Base-by-base conservation (phyloP, 2,113 vertebrate species). In the Tragelaphus scriptus region DNA sequence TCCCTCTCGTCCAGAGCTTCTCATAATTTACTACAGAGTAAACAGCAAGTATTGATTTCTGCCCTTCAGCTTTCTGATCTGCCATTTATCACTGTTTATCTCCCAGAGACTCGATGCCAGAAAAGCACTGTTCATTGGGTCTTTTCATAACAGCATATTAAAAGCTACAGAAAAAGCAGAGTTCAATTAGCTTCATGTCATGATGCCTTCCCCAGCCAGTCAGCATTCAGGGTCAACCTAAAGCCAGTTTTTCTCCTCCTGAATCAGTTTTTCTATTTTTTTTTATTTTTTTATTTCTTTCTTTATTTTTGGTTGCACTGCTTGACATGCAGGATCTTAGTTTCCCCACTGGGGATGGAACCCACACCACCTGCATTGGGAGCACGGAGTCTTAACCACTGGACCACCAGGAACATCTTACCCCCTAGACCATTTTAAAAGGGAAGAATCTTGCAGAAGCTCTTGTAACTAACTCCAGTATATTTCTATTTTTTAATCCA, bases 21-120 rank as follows among this genome's bases (percentile, higher is more conserved):
- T 94, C 85, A 23, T 95, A 82, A 96, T 82, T 96, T 77, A 95
- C 82, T 84, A 16, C 75, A 56, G 58, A 79, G 58, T 25, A 82
- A 82, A 58, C 65, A 77, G 58, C 58, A 53, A 77, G 65, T 75
- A 96, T 95, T 79, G 96, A 97, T 97, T 95, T 91, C 95, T 80
- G 85, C 59, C 95, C 77, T 82, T 93, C 85, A 36, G 49, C 95
- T 40, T 90, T 85, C 88, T 30, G n/a, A 81, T 80, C 28, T 6
- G 77, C 95, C 94, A 94, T 97, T 97, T 61, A 61, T 95, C 97
- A 91, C 19, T 6, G 44, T 47, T 85, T 77, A 92, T 91, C 94
- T 92, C 95, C 88, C 90, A 90, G 96, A 96, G 61, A 44, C 44
- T 59, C 4, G 0, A 0, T 30, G 56, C 58, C 92, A 59, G 94